phyloP scores from a whole-genome alignment of 2,797 vertebrate genomes.

The Microctenopoma stevenorrisi region DNA sequence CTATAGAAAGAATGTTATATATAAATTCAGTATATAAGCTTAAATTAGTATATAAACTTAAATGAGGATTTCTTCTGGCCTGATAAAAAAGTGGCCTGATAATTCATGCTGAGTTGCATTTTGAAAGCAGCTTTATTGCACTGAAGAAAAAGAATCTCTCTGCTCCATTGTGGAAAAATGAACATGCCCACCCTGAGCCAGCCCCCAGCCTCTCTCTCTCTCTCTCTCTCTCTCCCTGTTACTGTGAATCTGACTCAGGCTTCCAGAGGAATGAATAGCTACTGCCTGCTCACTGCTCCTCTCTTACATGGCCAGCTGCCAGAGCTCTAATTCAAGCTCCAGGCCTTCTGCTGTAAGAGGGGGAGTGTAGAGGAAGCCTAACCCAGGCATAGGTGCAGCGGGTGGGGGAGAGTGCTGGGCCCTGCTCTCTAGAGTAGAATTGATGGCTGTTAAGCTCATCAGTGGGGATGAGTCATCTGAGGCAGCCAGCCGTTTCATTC shows the following conservation, averaged over 20 bases:
- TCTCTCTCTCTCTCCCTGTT: conserved; percentile 40
- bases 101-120: conserved; percentile 47
- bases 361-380: conserved; percentile 73
- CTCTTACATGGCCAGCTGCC: conserved; percentile 75
- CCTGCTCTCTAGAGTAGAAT: conserved; percentile 73
- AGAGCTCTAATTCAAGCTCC: conserved; percentile 81
- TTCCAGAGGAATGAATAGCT: conserved; percentile 77
- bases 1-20: too few species aligned
- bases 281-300: conserved; percentile 64
- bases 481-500: conserved; percentile 74
- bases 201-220: conserved; percentile 24
- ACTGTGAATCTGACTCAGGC: conserved; percentile 72
- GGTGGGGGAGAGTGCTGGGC: conserved; percentile 58
- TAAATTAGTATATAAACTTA: too few species aligned
- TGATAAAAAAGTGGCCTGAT: too few species aligned
- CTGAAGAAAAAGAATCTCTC: conserved; percentile 34
- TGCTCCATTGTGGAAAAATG: conserved; percentile 60
- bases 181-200: conserved; percentile 35
- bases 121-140: conserved; percentile 26
- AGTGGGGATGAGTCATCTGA: conserved; percentile 83
- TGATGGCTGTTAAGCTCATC: conserved; percentile 83
- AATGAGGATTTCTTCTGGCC: too few species aligned
- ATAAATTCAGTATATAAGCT: too few species aligned
- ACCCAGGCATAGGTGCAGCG: conserved; percentile 63
- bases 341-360: conserved; percentile 73